These are phyloP conservation scores for Archaeoteleia sp. DNA, from an alignment of 2,888 invertebrate genomes.

Conservation along the genomic window DNA sequence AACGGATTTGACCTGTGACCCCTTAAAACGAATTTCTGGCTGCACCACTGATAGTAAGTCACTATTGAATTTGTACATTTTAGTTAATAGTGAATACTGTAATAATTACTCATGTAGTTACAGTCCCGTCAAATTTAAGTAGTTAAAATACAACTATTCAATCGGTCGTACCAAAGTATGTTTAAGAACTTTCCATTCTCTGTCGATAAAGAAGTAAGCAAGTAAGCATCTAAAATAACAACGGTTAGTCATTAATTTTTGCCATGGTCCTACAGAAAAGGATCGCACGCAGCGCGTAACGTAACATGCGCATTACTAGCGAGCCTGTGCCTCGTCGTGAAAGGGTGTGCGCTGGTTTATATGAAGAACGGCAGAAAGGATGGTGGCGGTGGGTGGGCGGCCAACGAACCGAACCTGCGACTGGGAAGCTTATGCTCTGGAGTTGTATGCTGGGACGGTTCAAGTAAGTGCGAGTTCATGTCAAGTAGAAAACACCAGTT, in stretches of 20 bases:
- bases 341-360: slow-evolving; percentile 25
- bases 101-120: too few relatives aligned
- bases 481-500: slow-evolving; percentile 69
- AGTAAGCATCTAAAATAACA: slow-evolving; percentile 22
- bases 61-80: too few relatives aligned
- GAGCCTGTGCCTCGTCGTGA: slow-evolving; percentile 52
- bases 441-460: slow-evolving; percentile 67
- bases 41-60: too few relatives aligned
- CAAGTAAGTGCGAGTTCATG: slow-evolving; percentile 66
- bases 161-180: too few relatives aligned
- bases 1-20: too few relatives aligned
- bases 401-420: slow-evolving; percentile 31
- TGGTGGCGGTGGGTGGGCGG: slow-evolving; percentile 37
- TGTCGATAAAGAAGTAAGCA: too few relatives aligned
- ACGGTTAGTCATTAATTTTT: slow-evolving; percentile 21
- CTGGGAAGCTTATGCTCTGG: slow-evolving; percentile 48
- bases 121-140: too few relatives aligned
- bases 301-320: slow-evolving; percentile 67
- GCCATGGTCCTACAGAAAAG: slow-evolving; percentile 17
- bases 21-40: too few relatives aligned
- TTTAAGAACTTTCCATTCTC: too few relatives aligned
- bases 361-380: slow-evolving; percentile 27
- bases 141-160: too few relatives aligned
- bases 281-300: slow-evolving; percentile 59
- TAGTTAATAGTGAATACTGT: too few relatives aligned